Conservation (phyloP, 2,797 vertebrate genomes). For the Psittacula derbiana region DNA sequence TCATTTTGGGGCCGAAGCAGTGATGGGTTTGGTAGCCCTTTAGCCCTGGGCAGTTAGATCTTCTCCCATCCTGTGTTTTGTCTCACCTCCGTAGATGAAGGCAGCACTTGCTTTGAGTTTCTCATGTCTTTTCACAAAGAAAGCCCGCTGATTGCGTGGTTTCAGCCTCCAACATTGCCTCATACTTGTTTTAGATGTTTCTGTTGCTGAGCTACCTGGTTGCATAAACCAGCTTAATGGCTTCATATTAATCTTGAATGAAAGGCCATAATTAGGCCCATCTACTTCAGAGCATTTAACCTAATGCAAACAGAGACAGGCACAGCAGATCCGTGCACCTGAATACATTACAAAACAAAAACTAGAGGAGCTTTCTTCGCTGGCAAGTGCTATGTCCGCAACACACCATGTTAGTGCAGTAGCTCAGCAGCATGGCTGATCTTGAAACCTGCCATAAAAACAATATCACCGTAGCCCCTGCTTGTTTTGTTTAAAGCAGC, state of each 20-base stretch:
- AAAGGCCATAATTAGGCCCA: slow-evolving; percentile 51
- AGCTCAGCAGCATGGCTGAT: neutral
- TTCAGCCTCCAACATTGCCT: slow-evolving; percentile 19
- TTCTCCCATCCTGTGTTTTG: neutral
- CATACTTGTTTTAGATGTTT: slow-evolving; percentile 49
- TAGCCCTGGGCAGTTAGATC: rapidly evolving
- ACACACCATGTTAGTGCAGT: rapidly evolving
- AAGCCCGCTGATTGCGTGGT: neutral
- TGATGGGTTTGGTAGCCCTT: neutral
- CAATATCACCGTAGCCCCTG: rapidly evolving
- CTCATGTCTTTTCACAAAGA: neutral
- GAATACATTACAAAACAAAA: neutral
- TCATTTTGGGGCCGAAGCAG: rapidly evolving
- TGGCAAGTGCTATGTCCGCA: rapidly evolving
- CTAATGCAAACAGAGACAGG: slow-evolving; percentile 20
- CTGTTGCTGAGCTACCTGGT: slow-evolving; percentile 54
- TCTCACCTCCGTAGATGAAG: neutral
- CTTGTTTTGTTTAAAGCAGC: neutral
- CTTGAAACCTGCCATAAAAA: neutral
- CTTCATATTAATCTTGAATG: slow-evolving; percentile 50
- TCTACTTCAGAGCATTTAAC: slow-evolving; percentile 9
- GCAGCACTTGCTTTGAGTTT: rapidly evolving
- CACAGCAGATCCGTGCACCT: neutral
- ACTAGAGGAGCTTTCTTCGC: neutral
- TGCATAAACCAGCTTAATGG: slow-evolving; percentile 60